Evolutionary conservation across 2,888 invertebrate genomes (phyloP).

Genomic region (Psylliodes chrysocephalus): DNA sequence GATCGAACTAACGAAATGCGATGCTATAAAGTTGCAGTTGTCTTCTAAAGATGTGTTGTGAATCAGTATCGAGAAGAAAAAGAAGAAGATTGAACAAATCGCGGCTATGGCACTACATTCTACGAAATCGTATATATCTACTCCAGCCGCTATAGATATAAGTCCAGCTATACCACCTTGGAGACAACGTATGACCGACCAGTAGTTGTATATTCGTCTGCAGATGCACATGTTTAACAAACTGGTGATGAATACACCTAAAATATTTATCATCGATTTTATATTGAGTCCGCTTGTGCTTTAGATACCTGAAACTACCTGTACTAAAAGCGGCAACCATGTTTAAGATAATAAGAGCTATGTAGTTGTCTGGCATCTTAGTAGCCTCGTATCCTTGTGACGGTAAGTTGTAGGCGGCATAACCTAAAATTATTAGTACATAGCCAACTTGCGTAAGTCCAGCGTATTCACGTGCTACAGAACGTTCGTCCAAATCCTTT

Average conservation of each 20-base stretch:
- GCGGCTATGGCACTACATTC: conserved; percentile 48
- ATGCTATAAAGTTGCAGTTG: conserved; percentile 58
- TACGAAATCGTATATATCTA: conserved; percentile 55
- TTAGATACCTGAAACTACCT: too few relatives aligned
- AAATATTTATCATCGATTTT: not conserved
- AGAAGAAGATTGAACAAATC: conserved; percentile 50
- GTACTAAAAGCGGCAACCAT: conserved; percentile 43
- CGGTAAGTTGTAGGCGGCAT: conserved; percentile 49
- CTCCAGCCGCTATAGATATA: conserved; percentile 56
- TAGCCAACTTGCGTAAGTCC: conserved; percentile 57
- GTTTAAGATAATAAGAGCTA: conserved; percentile 42
- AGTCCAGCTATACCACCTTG: conserved; percentile 59
- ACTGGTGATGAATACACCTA: conserved; percentile 45
- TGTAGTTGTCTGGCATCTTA: conserved; percentile 24
- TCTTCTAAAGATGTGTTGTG: conserved; percentile 59
- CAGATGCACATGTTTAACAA: conserved; percentile 49
- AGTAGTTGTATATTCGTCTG: conserved; percentile 56
- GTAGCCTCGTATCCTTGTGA: conserved; percentile 31
- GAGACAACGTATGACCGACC: conserved; percentile 58
- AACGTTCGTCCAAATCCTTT: conserved; percentile 58
- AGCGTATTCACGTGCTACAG: conserved; percentile 55
- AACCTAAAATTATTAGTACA: conserved; percentile 58
- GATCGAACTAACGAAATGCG: conserved; percentile 56
- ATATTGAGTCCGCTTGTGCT: not conserved
- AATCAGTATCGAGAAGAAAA: conserved; percentile 51